Conservation (phyloP, 2,113 vertebrate genomes). For the Gavia stellata region DNA sequence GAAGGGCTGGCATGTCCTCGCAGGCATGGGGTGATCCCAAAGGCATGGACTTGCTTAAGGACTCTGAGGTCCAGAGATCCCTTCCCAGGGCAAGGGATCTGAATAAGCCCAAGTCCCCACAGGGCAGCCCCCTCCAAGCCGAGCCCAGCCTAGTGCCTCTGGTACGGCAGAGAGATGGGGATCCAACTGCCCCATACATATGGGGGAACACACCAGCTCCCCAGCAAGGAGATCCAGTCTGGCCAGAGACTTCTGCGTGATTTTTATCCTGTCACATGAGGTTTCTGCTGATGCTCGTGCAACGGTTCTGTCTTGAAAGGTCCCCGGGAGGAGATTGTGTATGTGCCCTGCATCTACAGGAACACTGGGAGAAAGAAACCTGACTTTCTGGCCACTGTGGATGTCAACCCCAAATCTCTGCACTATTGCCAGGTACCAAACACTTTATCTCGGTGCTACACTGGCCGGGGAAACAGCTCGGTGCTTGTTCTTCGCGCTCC, state of each 20-base stretch:
- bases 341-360: slow-evolving; percentile 90
- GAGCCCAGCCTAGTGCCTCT: neutral
- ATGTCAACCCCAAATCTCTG: slow-evolving; percentile 81
- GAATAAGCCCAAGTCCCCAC: neutral
- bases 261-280: accelerated
- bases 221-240: neutral
- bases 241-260: neutral
- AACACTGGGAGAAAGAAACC: slow-evolving; percentile 80
- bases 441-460: accelerated
- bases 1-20: neutral
- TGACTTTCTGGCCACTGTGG: slow-evolving; percentile 91
- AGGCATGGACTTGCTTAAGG: neutral
- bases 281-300: neutral
- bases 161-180: neutral
- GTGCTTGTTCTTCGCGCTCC: neutral
- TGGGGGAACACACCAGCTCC: neutral
- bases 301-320: slow-evolving; percentile 57
- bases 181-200: neutral
- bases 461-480: neutral
- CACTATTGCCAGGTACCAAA: slow-evolving; percentile 81
- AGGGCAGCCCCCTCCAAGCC: neutral
- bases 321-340: slow-evolving; percentile 85
- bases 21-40: neutral
- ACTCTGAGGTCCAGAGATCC: neutral
- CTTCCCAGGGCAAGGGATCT: neutral